phyloP scores from a whole-genome alignment of 2,888 invertebrate genomes.

The Acanthococcus lagerstroemiae region DNA sequence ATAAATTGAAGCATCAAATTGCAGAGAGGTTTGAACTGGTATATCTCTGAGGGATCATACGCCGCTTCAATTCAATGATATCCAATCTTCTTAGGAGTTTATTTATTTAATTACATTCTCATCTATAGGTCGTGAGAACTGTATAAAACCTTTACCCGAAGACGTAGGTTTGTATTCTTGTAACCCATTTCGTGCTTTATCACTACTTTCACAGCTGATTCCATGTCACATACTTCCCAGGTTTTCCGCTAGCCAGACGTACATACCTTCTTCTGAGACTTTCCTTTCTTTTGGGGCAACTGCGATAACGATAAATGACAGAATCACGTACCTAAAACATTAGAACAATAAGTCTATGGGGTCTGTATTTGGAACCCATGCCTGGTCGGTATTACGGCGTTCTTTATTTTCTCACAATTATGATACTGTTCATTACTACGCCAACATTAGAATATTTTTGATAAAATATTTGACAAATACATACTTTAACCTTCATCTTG shows the following conservation, averaged over 20 bases:
- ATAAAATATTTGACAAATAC: not conserved
- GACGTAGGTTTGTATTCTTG: not conserved
- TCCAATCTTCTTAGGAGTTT: no score
- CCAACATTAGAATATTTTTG: not conserved
- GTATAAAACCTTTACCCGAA: no score
- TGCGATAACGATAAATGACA: not conserved
- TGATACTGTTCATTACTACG: not conserved
- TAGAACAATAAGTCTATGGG: constrained; percentile 1
- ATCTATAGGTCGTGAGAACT: no score
- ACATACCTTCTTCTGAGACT: not conserved
- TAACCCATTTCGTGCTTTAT: constrained; percentile 3
- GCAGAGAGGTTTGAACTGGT: no score
- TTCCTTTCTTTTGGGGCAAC: not conserved
- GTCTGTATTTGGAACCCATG: not conserved
- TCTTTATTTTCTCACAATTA: constrained; percentile 1
- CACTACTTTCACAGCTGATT: constrained; percentile 3
- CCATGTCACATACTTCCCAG: constrained; percentile 4
- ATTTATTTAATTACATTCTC: no score
- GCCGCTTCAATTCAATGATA: no score
- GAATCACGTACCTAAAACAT: not conserved
- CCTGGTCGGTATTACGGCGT: constrained; percentile 6
- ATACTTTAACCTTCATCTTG: not conserved
- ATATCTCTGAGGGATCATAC: no score
- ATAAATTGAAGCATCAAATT: no score
- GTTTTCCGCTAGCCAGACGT: not conserved